Conservation (phyloP, 2,888 invertebrate genomes). For the Parnassius mnemosyne region DNA sequence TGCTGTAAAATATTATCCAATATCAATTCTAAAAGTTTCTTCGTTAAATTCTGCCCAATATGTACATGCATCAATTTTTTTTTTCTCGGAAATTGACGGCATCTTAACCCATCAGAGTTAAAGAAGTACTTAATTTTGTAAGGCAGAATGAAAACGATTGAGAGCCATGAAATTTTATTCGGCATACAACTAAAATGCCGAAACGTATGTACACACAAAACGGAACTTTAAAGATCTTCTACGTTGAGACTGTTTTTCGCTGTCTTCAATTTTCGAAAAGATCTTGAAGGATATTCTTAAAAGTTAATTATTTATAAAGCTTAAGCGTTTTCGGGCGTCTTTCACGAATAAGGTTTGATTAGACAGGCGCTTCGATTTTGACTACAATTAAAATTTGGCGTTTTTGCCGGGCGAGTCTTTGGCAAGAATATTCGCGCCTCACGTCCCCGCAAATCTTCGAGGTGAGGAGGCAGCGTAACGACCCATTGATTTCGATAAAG, state of each 20-base stretch:
- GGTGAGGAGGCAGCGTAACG: slow-evolving; percentile 50
- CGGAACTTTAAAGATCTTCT: not conserved
- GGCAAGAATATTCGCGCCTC: slow-evolving; percentile 43
- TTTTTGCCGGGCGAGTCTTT: slow-evolving; percentile 22
- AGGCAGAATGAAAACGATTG: slow-evolving; percentile 9
- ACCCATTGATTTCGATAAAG: slow-evolving; percentile 73
- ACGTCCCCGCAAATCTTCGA: slow-evolving; percentile 23
- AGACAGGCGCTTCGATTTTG: slow-evolving; percentile 16
- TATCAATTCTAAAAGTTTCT: no score
- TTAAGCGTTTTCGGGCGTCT: not conserved
- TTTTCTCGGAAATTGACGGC: no score
- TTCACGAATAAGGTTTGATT: slow-evolving; percentile 8
- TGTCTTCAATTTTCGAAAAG: not conserved
- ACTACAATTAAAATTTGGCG: slow-evolving; percentile 24
- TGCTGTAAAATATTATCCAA: no score
- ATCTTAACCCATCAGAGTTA: not conserved
- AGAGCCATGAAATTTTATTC: slow-evolving; percentile 17
- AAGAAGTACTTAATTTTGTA: not conserved
- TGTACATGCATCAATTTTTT: no score
- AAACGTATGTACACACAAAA: not conserved
- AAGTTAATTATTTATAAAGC: slow-evolving; percentile 1
- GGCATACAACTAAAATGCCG: not conserved
- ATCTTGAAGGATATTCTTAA: not conserved
- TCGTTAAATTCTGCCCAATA: no score
- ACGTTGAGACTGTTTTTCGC: not conserved